These are phyloP conservation scores for Lordiphosa fenestrarum DNA, from an alignment of 2,888 invertebrate genomes.

Conservation along the genomic window DNA sequence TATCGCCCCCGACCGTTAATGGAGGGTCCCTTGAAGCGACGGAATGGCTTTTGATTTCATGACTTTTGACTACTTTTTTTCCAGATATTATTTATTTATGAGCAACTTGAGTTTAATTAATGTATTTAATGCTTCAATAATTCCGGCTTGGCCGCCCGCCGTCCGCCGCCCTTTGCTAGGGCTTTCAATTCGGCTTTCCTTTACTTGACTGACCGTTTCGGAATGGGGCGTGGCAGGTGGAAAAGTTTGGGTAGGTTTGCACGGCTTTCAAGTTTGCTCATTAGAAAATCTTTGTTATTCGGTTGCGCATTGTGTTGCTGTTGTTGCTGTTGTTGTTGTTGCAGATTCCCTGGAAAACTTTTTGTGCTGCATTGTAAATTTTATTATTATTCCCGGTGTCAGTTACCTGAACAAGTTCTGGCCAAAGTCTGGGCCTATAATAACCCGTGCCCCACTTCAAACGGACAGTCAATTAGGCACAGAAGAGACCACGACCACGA, in stretches of 20 bases:
- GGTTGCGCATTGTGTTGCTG: conserved; percentile 31
- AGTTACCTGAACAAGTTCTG: conserved; percentile 36
- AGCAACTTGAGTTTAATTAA: conserved; percentile 73
- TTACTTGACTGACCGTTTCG: conserved; percentile 21
- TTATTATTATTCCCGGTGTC: conserved; percentile 55
- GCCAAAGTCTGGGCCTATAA: conserved; percentile 33
- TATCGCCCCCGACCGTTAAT: neutral
- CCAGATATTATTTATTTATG: conserved; percentile 61
- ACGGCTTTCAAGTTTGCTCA: conserved; percentile 60
- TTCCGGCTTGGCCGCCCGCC: conserved; percentile 14
- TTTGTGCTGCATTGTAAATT: conserved; percentile 47
- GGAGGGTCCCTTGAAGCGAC: conserved; percentile 14
- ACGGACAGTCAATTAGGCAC: conserved; percentile 63
- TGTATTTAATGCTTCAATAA: conserved; percentile 74
- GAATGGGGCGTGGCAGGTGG: neutral
- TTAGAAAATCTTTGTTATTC: conserved; percentile 66
- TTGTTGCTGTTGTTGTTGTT: conserved; percentile 28
- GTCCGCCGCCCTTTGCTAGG: neutral
- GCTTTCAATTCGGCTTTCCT: neutral
- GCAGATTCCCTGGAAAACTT: conserved; percentile 29
- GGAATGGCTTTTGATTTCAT: conserved; percentile 29
- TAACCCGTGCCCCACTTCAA: conserved; percentile 42
- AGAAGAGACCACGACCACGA: conserved; percentile 43
- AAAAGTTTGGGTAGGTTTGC: conserved; percentile 29
- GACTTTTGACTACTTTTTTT: conserved; percentile 41